Conservation (phyloP, 53 echinoderm and acorn worm species). For the Holothuria scabra region DNA sequence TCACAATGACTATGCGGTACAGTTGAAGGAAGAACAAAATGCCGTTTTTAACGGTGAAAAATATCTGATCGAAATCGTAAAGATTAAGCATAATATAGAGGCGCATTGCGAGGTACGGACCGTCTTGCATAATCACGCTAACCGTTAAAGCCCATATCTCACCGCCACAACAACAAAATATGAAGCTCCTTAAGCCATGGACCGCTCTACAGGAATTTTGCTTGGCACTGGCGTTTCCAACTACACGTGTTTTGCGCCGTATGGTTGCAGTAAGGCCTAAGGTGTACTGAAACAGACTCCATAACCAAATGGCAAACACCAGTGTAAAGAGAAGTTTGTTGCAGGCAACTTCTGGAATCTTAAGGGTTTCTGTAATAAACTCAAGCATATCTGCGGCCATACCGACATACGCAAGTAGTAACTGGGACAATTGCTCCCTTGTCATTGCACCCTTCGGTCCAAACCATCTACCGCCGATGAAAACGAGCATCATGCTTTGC, state of each 20-base stretch:
- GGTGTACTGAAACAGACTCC: conserved; percentile 77
- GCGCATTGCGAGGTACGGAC: conserved; percentile 70
- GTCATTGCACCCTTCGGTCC: conserved; percentile 77
- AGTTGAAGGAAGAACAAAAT: conserved; percentile 73
- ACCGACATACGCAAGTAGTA: conserved; percentile 71
- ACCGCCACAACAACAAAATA: conserved; percentile 66
- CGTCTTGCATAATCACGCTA: conserved; percentile 84
- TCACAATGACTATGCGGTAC: conserved; percentile 69
- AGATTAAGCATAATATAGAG: conserved; percentile 69
- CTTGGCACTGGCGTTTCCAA: not conserved
- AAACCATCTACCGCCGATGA: conserved; percentile 74
- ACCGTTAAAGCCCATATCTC: conserved; percentile 84
- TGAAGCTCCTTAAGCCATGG: not conserved
- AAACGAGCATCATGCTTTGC: conserved; percentile 74
- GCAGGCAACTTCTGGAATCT: conserved; percentile 67
- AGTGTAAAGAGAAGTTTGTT: conserved; percentile 50
- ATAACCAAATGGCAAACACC: conserved; percentile 67
- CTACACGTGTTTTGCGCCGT: conserved; percentile 54
- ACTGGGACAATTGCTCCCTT: conserved; percentile 75
- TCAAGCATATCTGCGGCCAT: conserved; percentile 88
- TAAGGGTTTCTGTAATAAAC: conserved; percentile 75
- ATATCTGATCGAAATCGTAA: conserved; percentile 66
- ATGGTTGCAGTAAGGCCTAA: conserved; percentile 69
- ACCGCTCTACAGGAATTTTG: conserved; percentile 13
- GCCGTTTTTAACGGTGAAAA: conserved; percentile 81